Percentiles rank a stretch among this genome's conserved stretches.
phyloP scores from a whole-genome alignment of 2,113 vertebrate genomes.

The Nicator chloris region DNA sequence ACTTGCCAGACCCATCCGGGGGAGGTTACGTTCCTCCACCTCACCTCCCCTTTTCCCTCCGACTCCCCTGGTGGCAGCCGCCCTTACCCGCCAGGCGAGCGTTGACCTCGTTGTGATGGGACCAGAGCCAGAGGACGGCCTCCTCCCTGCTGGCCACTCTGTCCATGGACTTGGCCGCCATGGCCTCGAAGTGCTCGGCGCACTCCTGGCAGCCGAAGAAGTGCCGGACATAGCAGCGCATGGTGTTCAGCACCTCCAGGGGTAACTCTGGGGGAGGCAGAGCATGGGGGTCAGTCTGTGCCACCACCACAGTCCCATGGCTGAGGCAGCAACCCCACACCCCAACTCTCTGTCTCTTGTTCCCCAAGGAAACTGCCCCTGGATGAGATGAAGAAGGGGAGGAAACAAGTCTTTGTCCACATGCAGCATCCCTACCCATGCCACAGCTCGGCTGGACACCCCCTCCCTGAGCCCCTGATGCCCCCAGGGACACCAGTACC shows the following conservation, averaged over 20 bases:
- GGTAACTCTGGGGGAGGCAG: conserved; percentile 58
- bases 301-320: fast-evolving
- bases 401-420: background rate
- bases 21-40: background rate
- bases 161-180: conserved; percentile 78
- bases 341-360: fast-evolving
- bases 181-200: conserved; percentile 85
- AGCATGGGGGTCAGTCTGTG: fast-evolving
- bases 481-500: background rate
- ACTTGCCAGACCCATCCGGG: background rate
- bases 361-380: background rate
- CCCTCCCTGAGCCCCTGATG: background rate
- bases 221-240: conserved; percentile 78
- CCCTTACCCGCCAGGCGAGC: conserved; percentile 84
- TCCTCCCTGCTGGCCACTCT: conserved; percentile 32
- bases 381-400: background rate
- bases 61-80: fast-evolving
- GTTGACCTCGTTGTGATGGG: conserved; percentile 88
- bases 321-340: background rate
- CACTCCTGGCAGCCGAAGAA: conserved; percentile 90
- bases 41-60: background rate
- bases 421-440: fast-evolving
- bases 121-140: conserved; percentile 88
- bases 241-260: conserved; percentile 78
- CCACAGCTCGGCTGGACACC: no score